phyloP scores from a whole-genome alignment of 2,888 invertebrate genomes.

The Malacosoma neustria region DNA sequence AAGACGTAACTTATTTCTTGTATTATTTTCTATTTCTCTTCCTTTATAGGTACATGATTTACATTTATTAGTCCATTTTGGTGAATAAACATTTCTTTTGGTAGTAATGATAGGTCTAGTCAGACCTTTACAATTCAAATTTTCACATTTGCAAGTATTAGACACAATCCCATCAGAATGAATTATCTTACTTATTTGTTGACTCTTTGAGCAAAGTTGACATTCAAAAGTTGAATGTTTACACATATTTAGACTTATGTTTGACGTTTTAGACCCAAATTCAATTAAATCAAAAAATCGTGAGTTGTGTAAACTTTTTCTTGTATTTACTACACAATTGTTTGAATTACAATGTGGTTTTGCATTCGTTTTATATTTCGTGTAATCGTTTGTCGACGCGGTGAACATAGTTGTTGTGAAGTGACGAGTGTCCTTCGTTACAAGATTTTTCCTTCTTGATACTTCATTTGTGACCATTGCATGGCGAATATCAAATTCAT shows the following conservation, averaged over 20 bases:
- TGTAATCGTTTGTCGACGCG: conserved; percentile 17
- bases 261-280: neutral
- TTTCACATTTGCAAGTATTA: conserved; percentile 17
- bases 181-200: too few species aligned
- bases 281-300: conserved; percentile 3
- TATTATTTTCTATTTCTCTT: too few species aligned
- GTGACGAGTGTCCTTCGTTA: conserved; percentile 2
- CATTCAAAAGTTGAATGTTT: conserved; percentile 24
- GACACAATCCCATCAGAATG: neutral
- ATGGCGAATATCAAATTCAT: conserved; percentile 36
- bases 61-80: too few species aligned
- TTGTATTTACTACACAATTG: conserved; percentile 15
- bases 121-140: conserved; percentile 17
- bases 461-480: conserved; percentile 10
- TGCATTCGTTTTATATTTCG: conserved; percentile 6
- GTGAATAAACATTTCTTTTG: too few species aligned
- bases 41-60: too few species aligned
- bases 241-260: conserved; percentile 8
- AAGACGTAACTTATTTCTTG: too few species aligned
- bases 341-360: conserved; percentile 19
- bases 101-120: too few species aligned
- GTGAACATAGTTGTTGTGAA: conserved; percentile 30
- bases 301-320: conserved; percentile 11
- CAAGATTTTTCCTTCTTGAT: conserved; percentile 5
- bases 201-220: conserved; percentile 14